phyloP scores from a whole-genome alignment of 2,797 vertebrate genomes.

The Hirundo rustica region DNA sequence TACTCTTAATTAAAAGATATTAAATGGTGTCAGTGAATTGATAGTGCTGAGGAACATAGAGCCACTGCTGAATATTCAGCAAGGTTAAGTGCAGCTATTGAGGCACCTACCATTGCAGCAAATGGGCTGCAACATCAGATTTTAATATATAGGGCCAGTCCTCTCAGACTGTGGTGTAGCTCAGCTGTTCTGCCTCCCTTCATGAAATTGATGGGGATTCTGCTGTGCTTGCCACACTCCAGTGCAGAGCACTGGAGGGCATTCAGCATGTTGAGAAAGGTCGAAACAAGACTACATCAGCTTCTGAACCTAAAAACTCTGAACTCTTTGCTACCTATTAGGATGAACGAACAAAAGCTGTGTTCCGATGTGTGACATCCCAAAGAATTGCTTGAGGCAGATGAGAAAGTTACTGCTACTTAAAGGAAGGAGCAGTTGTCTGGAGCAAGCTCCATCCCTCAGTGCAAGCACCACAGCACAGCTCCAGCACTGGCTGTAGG shows the following conservation, averaged over 20 bases:
- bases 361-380: constrained; percentile 67
- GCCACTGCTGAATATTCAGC: constrained; percentile 53
- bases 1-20: constrained; percentile 24
- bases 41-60: neutral
- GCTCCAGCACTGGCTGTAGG: neutral
- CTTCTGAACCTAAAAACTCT: constrained; percentile 73
- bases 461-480: neutral
- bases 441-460: neutral
- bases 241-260: constrained; percentile 62
- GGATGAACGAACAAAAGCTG: constrained; percentile 62
- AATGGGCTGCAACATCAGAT: constrained; percentile 60
- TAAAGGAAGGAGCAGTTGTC: constrained; percentile 11
- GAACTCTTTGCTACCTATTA: constrained; percentile 66
- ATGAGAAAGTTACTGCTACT: constrained; percentile 32
- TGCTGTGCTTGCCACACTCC: constrained; percentile 60
- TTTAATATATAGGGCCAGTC: constrained; percentile 46
- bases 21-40: constrained; percentile 26
- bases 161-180: constrained; percentile 27
- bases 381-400: constrained; percentile 65
- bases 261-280: constrained; percentile 67
- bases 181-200: constrained; percentile 47
- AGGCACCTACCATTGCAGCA: constrained; percentile 38
- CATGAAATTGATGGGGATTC: constrained; percentile 68
- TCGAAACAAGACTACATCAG: constrained; percentile 64
- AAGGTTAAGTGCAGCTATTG: neutral